phyloP scores from a whole-genome alignment of 2,888 invertebrate species.

The Monopis laevigella region DNA sequence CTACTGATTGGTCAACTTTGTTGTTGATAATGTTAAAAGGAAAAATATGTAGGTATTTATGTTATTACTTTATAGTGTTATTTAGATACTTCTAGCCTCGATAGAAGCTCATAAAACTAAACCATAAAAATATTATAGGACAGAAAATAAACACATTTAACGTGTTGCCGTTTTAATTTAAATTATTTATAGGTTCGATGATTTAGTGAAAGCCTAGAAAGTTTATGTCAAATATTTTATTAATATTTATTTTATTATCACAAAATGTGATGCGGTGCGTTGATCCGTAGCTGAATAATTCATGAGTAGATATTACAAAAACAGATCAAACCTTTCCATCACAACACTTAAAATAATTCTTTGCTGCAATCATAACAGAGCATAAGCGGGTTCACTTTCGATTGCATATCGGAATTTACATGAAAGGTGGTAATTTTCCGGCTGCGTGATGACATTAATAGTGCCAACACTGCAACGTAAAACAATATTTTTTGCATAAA shows the following conservation, averaged over 20 bases:
- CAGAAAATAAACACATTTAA: neutral
- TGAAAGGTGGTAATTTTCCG: slow-evolving; percentile 60
- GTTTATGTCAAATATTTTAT: slow-evolving; percentile 5
- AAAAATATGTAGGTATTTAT: slow-evolving; percentile 1
- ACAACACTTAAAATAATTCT: slow-evolving; percentile 29
- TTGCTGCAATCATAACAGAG: slow-evolving; percentile 16
- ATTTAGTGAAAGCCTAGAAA: slow-evolving; percentile 7
- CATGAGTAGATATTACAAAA: slow-evolving; percentile 39
- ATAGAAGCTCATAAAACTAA: slow-evolving; percentile 5
- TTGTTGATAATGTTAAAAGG: neutral
- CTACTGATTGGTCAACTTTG: neutral
- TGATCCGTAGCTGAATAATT: slow-evolving; percentile 37
- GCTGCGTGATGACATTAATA: slow-evolving; percentile 53
- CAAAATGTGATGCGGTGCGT: slow-evolving; percentile 4
- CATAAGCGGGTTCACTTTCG: slow-evolving; percentile 37
- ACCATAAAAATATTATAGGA: slow-evolving; percentile 2
- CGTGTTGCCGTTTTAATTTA: slow-evolving; percentile 5
- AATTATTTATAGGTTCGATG: slow-evolving; percentile 4
- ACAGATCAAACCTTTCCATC: slow-evolving; percentile 29
- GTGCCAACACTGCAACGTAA: slow-evolving; percentile 32
- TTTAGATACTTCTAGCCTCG: too few relatives aligned
- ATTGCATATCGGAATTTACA: slow-evolving; percentile 54
- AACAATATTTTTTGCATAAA: slow-evolving; percentile 46
- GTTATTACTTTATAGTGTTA: neutral
- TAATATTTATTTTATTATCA: slow-evolving; percentile 1